Conservation (phyloP, 2,797 vertebrate species). For the Darevskia nairensis region DNA sequence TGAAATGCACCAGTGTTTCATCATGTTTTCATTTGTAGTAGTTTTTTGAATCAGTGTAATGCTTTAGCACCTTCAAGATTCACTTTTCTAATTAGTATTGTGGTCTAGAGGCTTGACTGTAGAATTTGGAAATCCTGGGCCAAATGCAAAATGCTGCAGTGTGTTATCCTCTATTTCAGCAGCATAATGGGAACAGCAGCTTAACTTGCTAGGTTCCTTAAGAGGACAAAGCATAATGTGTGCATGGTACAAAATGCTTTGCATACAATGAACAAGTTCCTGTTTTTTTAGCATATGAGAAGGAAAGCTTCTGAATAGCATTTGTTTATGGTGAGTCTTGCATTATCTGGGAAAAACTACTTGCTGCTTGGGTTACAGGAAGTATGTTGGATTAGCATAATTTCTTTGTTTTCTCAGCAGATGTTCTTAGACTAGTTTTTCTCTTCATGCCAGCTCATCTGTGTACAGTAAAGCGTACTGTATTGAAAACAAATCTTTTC, state of each 20-base stretch:
- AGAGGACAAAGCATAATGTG: neutral
- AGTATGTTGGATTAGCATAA: conserved; percentile 30
- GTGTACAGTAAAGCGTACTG: conserved; percentile 20
- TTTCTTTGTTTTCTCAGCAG: conserved; percentile 54
- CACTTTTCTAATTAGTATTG: neutral
- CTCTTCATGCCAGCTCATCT: conserved; percentile 40
- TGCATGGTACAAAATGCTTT: neutral
- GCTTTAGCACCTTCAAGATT: neutral
- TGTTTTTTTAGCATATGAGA: neutral
- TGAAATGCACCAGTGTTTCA: neutral
- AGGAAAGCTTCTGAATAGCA: neutral
- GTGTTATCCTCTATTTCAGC: neutral
- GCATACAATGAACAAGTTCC: neutral
- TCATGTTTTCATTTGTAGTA: neutral
- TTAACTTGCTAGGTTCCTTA: conserved; percentile 1
- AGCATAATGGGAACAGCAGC: neutral
- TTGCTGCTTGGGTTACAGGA: conserved; percentile 50
- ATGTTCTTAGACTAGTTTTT: conserved; percentile 38
- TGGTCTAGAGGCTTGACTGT: neutral
- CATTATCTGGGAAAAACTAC: conserved; percentile 53
- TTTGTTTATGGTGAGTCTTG: conserved; percentile 30
- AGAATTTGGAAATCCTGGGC: neutral
- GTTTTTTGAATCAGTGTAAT: neutral
- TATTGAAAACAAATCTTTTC: conserved; percentile 34
- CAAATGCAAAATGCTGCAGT: neutral